Conservation (phyloP, 2,888 invertebrate species). For the Conus canariensis region DNA sequence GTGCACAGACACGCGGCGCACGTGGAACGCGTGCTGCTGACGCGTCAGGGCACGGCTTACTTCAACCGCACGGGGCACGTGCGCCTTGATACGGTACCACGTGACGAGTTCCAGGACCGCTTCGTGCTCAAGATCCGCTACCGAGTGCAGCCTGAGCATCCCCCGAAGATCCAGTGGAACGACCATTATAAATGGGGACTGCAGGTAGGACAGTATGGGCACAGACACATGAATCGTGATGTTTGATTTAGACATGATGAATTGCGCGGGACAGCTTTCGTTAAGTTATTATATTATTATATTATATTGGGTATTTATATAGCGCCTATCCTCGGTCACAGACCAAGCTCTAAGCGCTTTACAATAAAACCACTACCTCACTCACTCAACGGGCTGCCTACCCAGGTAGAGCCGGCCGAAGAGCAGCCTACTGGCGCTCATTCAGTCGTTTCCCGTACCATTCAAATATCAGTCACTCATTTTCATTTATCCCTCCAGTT, state of each 20-base stretch:
- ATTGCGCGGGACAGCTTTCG: no score
- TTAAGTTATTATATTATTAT: no score
- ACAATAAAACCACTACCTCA: no score
- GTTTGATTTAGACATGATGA: not conserved
- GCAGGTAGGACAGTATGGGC: not conserved
- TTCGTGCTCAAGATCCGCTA: constrained; percentile 60
- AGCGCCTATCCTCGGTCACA: no score
- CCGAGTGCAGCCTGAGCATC: constrained; percentile 44
- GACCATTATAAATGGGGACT: constrained; percentile 41
- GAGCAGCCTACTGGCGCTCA: no score
- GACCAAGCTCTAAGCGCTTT: no score
- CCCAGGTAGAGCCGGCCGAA: no score
- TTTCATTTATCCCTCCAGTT: no score
- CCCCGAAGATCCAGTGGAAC: constrained; percentile 22
- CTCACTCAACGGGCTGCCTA: no score
- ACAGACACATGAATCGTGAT: not conserved
- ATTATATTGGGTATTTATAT: no score
- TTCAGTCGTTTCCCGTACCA: no score
- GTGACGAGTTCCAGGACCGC: constrained; percentile 56
- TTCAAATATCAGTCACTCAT: no score
- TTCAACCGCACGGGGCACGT: constrained; percentile 62
- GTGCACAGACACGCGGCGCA: constrained; percentile 55
- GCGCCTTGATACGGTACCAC: constrained; percentile 62
- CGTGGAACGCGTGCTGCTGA: constrained; percentile 56
- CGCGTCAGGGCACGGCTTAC: constrained; percentile 62